Percentiles rank a stretch among this genome's conserved stretches.
These are phyloP conservation scores for Menura novaehollandiae DNA, from an alignment of 2,113 vertebrate genomes.

Conservation along the genomic window DNA sequence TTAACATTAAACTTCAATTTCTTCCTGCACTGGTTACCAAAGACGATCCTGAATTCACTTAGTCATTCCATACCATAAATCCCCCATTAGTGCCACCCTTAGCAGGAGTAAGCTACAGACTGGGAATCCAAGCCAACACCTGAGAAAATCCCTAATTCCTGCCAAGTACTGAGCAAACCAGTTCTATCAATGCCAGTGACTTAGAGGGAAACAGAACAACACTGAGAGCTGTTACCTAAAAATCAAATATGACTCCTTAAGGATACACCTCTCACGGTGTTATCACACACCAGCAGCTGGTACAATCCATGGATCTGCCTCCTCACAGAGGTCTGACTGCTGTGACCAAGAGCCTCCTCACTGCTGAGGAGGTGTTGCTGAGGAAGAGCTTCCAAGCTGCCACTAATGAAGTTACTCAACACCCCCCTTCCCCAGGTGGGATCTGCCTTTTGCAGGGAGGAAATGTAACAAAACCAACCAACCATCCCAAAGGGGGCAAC, in stretches of 20 bases:
- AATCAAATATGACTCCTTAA: neutral
- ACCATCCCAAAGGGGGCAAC: constrained; percentile 11
- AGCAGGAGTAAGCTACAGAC: neutral
- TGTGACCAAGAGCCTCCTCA: neutral
- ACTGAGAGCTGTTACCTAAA: neutral
- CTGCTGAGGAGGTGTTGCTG: neutral
- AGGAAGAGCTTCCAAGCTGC: no score
- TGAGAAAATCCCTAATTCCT: neutral
- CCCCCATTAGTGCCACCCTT: neutral
- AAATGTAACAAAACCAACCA: neutral
- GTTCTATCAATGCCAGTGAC: fast-evolving
- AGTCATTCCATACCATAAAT: neutral
- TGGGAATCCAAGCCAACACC: neutral
- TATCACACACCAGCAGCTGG: neutral
- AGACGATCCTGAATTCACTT: neutral
- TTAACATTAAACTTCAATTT: neutral
- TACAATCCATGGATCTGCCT: fast-evolving
- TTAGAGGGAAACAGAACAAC: neutral
- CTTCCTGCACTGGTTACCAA: neutral
- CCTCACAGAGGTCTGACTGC: neutral
- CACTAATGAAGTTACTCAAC: neutral
- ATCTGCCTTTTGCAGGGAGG: neutral
- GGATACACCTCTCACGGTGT: neutral
- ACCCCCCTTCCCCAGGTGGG: fast-evolving
- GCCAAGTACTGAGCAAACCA: neutral